A percentile compares a stretch with the other conserved stretches of the same genome.
Evolutionary conservation across 1,140 invertebrate species (phyloP).

Genomic region (Planococcus citri): DNA sequence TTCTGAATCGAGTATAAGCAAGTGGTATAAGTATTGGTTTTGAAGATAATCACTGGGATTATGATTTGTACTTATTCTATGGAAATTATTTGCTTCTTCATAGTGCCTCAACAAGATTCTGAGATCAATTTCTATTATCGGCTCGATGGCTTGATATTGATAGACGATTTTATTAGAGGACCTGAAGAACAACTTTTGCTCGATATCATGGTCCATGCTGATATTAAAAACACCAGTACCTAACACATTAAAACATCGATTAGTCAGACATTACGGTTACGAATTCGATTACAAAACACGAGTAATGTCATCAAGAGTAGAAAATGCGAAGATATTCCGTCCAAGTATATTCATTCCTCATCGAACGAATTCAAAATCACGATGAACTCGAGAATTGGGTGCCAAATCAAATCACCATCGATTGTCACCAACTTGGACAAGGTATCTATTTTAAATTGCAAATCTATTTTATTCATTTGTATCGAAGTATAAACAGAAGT

Average conservation of each 20-base stretch:
- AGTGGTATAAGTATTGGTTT: not conserved
- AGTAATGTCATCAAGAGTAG: slow-evolving; percentile 74
- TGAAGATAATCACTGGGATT: too few relatives aligned
- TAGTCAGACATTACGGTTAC: slow-evolving; percentile 87
- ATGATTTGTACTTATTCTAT: too few relatives aligned
- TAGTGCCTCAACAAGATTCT: slow-evolving; percentile 35
- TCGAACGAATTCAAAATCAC: slow-evolving; percentile 42
- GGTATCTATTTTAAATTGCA: slow-evolving; percentile 41
- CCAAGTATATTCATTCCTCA: slow-evolving; percentile 51
- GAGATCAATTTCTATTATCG: slow-evolving; percentile 27
- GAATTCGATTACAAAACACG: slow-evolving; percentile 79
- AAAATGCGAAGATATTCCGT: slow-evolving; percentile 48
- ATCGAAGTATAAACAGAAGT: not conserved
- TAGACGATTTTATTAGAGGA: slow-evolving; percentile 58
- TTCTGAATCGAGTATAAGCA: slow-evolving; percentile 39
- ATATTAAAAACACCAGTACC: slow-evolving; percentile 17
- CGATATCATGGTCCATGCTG: slow-evolving; percentile 41
- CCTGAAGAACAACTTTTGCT: slow-evolving; percentile 53
- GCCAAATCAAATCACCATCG: slow-evolving; percentile 88
- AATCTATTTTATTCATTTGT: too few relatives aligned
- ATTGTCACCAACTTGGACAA: slow-evolving; percentile 82
- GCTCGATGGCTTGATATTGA: slow-evolving; percentile 59
- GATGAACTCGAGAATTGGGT: slow-evolving; percentile 24
- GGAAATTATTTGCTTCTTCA: slow-evolving; percentile 23
- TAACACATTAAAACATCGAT: slow-evolving; percentile 63